Conservation (phyloP, 1,140 invertebrate species). For the Heliconius nattereri region DNA sequence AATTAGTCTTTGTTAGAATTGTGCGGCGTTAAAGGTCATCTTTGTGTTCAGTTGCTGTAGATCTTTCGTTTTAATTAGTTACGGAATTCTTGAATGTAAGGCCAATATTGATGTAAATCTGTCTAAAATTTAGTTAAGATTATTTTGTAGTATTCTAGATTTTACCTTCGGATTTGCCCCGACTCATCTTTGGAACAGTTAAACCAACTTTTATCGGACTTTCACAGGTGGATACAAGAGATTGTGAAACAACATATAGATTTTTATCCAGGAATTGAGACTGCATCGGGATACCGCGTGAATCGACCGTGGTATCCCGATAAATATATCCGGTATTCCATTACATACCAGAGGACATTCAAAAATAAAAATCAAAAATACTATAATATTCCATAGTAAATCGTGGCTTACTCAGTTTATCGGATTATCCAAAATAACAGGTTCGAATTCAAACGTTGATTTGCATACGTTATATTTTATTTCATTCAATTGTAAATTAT, state of each 20-base stretch:
- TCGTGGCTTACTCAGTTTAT: neutral
- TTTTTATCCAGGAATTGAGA: no score
- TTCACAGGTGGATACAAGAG: no score
- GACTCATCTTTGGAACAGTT: no score
- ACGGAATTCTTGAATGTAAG: neutral
- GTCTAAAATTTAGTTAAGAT: neutral
- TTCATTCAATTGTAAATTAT: conserved; percentile 11
- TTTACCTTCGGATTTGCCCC: neutral
- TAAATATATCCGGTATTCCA: no score
- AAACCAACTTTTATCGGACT: no score
- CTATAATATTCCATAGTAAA: no score
- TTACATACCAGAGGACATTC: no score
- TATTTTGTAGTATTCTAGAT: neutral
- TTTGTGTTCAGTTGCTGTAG: conserved; percentile 1
- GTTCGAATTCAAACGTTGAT: neutral
- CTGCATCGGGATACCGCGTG: no score
- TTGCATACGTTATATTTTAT: neutral
- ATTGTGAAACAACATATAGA: no score
- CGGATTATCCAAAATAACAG: conserved; percentile 4
- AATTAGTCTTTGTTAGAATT: conserved; percentile 31
- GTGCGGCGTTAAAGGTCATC: neutral
- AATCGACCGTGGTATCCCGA: no score
- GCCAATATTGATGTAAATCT: neutral
- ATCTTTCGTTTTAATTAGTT: neutral
- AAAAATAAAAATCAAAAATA: no score